Conservation (phyloP, 2,797 vertebrate genomes). For the Epinephelus coioides region DNA sequence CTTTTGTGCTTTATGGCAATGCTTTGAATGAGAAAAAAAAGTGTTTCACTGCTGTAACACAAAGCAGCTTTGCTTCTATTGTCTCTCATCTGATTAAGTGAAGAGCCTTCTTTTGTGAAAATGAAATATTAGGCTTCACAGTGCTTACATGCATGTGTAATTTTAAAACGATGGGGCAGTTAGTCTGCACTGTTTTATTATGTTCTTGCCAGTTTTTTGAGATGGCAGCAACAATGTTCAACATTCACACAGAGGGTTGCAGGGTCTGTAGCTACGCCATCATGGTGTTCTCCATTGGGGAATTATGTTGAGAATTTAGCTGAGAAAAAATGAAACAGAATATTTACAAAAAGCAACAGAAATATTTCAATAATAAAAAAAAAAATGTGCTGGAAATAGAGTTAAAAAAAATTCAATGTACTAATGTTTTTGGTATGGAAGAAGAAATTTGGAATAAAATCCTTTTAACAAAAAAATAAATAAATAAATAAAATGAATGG, state of each 20-base stretch:
- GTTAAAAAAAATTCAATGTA: too few relatives aligned
- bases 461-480: too few relatives aligned
- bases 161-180: conserved; percentile 8
- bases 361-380: neutral
- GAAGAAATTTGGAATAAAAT: too few relatives aligned
- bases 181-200: neutral
- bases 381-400: too few relatives aligned
- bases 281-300: neutral
- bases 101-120: conserved; percentile 20
- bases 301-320: neutral
- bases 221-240: neutral
- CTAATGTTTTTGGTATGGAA: too few relatives aligned
- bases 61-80: conserved; percentile 28
- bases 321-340: neutral
- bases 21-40: conserved; percentile 8
- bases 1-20: neutral
- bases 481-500: too few relatives aligned
- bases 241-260: neutral
- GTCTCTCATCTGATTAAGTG: conserved; percentile 37
- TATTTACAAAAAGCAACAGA: neutral
- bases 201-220: neutral
- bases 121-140: conserved; percentile 17
- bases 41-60: neutral
- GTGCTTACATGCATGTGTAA: conserved; percentile 13
- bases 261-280: neutral